Percentiles rank a stretch among this genome's conserved stretches.
These are phyloP conservation scores for Mythimna albipuncta DNA, from an alignment of 2,888 invertebrate species.

Conservation along the genomic window DNA sequence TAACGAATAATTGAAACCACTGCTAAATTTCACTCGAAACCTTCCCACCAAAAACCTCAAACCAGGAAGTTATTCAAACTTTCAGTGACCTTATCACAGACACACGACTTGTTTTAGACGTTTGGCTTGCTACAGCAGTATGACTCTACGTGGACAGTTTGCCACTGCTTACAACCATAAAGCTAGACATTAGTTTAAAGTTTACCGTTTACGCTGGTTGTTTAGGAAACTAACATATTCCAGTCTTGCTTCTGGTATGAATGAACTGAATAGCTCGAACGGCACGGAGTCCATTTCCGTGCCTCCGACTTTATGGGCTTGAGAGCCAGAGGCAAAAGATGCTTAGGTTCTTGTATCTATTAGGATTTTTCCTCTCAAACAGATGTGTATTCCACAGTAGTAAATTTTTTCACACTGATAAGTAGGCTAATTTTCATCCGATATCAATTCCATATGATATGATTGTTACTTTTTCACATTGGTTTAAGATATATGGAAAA, in stretches of 20 bases:
- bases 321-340: background rate
- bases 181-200: constrained; percentile 42
- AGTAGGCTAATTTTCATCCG: background rate
- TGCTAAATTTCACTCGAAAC: too few species aligned
- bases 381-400: background rate
- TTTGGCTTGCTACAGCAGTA: constrained; percentile 16
- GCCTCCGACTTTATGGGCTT: constrained; percentile 18
- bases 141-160: constrained; percentile 20
- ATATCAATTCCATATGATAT: background rate
- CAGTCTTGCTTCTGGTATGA: constrained; percentile 18
- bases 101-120: constrained; percentile 22
- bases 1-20: too few species aligned
- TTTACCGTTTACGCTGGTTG: constrained; percentile 26
- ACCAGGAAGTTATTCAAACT: constrained; percentile 23
- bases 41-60: constrained; percentile 1
- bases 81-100: constrained; percentile 15
- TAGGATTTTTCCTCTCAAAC: background rate
- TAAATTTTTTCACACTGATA: background rate
- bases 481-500: background rate
- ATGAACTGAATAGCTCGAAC: constrained; percentile 22
- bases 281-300: background rate
- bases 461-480: background rate
- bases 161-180: constrained; percentile 24
- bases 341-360: background rate
- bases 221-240: constrained; percentile 27